Percentiles rank a stretch among this genome's conserved stretches.
These are phyloP conservation scores for Arvicanthis niloticus DNA, from an alignment of 2,113 vertebrate species.

Conservation along the genomic window DNA sequence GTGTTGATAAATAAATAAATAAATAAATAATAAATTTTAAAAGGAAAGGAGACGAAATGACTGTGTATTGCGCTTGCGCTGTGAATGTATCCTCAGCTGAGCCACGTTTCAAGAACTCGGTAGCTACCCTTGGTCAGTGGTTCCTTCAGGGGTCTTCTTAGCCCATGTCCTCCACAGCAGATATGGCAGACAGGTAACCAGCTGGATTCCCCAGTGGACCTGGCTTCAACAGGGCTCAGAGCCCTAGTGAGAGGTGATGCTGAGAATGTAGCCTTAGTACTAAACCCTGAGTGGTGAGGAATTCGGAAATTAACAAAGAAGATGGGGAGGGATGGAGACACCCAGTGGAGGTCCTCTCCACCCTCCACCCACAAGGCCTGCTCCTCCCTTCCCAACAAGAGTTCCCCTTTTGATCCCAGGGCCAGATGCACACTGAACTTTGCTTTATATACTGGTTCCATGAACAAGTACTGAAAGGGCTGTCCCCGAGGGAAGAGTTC, in stretches of 20 bases:
- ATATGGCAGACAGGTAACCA: neutral
- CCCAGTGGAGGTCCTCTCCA: no score
- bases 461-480: fast-evolving
- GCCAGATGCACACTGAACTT: neutral
- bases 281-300: no score
- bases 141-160: neutral
- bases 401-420: neutral
- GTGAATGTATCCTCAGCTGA: neutral
- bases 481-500: fast-evolving
- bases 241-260: neutral
- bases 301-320: neutral
- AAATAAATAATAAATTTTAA: neutral
- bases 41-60: neutral
- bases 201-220: neutral
- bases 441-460: constrained; percentile 56
- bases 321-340: neutral
- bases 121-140: neutral
- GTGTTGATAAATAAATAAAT: neutral
- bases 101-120: neutral
- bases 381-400: neutral
- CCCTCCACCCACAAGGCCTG: fast-evolving
- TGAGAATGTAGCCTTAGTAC: neutral
- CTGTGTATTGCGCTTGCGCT: neutral
- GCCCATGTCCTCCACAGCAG: neutral
- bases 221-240: neutral